phyloP scores from a whole-genome alignment of 2,888 invertebrate species.

The Melolontha melolontha region DNA sequence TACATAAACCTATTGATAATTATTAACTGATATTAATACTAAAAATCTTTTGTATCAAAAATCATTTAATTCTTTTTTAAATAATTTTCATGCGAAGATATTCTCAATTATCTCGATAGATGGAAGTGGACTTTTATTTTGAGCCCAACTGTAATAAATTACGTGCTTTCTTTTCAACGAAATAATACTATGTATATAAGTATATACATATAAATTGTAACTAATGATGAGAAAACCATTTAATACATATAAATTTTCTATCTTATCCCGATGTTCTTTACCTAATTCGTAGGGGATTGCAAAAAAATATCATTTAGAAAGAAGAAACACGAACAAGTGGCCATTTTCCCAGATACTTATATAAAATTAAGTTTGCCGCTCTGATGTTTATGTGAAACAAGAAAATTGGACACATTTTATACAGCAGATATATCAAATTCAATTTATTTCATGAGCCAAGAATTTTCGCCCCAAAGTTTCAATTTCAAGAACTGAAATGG shows the following conservation, averaged over 20 bases:
- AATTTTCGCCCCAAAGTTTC: conserved; percentile 35
- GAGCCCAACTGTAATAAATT: too few species aligned
- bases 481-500: conserved; percentile 27
- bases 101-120: too few species aligned
- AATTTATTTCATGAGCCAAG: conserved; percentile 28
- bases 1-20: too few species aligned
- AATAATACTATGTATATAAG: too few species aligned
- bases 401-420: conserved; percentile 13
- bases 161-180: too few species aligned
- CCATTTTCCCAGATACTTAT: conserved; percentile 34
- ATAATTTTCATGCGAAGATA: too few species aligned
- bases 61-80: too few species aligned
- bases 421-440: conserved; percentile 27
- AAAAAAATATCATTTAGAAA: conserved; percentile 26
- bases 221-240: conserved; percentile 19
- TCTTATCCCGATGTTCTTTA: conserved; percentile 9
- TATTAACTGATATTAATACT: too few species aligned
- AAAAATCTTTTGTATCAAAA: too few species aligned
- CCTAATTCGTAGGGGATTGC: conserved; percentile 19
- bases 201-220: too few species aligned
- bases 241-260: conserved; percentile 14
- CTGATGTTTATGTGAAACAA: conserved; percentile 35
- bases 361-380: conserved; percentile 35
- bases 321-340: conserved; percentile 19
- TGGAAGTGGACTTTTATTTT: too few species aligned